These are phyloP conservation scores for Lepus townsendii DNA, from an alignment of 2,797 vertebrate species.

Conservation along the genomic window DNA sequence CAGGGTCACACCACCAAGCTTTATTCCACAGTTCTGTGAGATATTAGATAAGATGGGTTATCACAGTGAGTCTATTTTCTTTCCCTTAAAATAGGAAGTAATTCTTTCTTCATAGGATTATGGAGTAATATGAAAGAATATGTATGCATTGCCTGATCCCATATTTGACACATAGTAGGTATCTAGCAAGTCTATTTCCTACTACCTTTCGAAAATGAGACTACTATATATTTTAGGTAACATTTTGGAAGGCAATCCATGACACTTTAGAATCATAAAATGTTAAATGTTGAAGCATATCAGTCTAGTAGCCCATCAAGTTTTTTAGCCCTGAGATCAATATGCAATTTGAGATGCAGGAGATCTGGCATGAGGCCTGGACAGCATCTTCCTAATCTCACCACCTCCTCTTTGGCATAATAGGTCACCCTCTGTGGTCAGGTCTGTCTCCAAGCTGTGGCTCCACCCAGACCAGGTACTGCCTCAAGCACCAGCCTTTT, in stretches of 20 bases:
- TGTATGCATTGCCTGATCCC: not conserved
- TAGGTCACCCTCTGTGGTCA: not conserved
- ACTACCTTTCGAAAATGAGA: not conserved
- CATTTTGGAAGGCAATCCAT: conserved; percentile 33
- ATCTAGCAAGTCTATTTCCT: conserved; percentile 41
- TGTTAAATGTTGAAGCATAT: not conserved
- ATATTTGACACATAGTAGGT: not conserved
- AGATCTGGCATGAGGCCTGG: not conserved
- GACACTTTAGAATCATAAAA: conserved; percentile 4
- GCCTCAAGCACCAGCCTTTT: not conserved
- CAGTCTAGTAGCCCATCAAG: not conserved
- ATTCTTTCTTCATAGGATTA: not conserved
- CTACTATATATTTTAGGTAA: conserved; percentile 32
- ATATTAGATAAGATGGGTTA: not conserved
- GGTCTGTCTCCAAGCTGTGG: not conserved
- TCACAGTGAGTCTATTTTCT: conserved; percentile 1
- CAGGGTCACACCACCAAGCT: not conserved
- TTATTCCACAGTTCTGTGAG: not conserved
- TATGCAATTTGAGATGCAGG: not conserved
- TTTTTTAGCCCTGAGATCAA: not conserved
- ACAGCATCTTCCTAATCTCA: not conserved
- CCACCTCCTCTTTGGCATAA: not conserved
- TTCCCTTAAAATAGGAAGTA: not conserved
- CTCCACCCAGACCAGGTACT: not conserved
- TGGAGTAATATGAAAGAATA: not conserved